Conservation (phyloP, 2,888 invertebrate genomes). For the Chironomus riparius region DNA sequence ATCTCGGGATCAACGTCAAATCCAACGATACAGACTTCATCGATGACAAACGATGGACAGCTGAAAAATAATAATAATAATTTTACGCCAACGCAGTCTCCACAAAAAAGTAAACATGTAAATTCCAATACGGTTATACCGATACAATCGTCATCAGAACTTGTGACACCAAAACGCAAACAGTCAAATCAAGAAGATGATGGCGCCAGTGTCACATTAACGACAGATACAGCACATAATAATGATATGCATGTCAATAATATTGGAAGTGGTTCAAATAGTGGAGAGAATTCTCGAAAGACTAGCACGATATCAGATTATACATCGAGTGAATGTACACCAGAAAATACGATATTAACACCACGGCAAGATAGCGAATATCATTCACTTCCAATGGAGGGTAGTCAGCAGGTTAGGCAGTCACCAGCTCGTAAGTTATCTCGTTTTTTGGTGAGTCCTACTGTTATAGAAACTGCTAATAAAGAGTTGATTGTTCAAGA, state of each 20-base stretch:
- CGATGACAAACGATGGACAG: not conserved
- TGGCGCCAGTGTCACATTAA: too few relatives aligned
- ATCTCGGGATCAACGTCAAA: not conserved
- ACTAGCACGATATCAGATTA: constrained; percentile 48
- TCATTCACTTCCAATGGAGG: not conserved
- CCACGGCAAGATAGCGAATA: constrained; percentile 23
- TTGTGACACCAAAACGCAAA: constrained; percentile 11
- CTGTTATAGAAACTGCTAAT: constrained; percentile 45
- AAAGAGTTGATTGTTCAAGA: constrained; percentile 30
- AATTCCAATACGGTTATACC: constrained; percentile 16
- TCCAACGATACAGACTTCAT: not conserved
- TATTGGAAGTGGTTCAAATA: constrained; percentile 36
- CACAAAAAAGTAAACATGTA: constrained; percentile 14
- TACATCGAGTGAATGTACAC: constrained; percentile 46
- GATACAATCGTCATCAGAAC: not conserved
- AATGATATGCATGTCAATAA: not conserved
- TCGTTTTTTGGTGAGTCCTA: constrained; percentile 72
- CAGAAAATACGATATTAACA: constrained; percentile 44
- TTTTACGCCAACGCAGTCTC: not conserved
- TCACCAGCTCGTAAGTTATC: constrained; percentile 65
- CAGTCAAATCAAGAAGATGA: constrained; percentile 14
- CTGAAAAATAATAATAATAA: not conserved
- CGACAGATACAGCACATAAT: not conserved
- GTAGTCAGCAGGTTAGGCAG: constrained; percentile 37
- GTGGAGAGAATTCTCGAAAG: constrained; percentile 46